Evolutionary conservation across 2,888 invertebrate species (phyloP).

Genomic region (Acanthosepion lycidas): DNA sequence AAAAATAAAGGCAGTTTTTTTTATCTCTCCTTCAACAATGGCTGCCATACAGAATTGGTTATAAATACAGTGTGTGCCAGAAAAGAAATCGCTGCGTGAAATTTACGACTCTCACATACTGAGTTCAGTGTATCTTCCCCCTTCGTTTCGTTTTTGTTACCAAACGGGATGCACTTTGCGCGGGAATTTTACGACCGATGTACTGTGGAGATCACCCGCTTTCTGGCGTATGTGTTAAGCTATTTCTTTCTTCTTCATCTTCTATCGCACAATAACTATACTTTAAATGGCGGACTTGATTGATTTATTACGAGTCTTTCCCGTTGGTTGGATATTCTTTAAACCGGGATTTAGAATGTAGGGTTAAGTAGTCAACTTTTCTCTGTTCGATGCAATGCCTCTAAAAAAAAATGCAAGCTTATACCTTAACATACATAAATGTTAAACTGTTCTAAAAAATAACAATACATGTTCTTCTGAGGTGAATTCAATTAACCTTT

Average conservation of each 20-base stretch:
- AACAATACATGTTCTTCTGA: background rate
- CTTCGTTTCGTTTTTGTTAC: background rate
- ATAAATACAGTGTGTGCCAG: background rate
- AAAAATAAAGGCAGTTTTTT: too few relatives aligned
- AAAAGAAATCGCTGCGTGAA: background rate
- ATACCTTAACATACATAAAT: background rate
- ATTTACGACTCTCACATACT: background rate
- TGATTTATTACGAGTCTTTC: background rate
- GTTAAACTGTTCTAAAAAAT: background rate
- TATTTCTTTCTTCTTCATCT: background rate
- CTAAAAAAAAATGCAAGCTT: background rate
- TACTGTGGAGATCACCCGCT: background rate
- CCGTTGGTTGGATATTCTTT: background rate
- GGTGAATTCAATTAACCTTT: too few relatives aligned
- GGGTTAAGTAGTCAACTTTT: background rate
- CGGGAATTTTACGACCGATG: background rate
- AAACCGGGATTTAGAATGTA: background rate
- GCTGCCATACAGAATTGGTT: background rate
- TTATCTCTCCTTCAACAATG: background rate
- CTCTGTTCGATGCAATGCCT: background rate
- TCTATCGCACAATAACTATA: background rate
- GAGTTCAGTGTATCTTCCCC: background rate
- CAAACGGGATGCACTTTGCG: background rate
- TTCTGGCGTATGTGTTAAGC: background rate
- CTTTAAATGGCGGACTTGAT: background rate